Base-by-base conservation (phyloP, 2,888 invertebrate genomes). In the Pterobdella sp. region DNA sequence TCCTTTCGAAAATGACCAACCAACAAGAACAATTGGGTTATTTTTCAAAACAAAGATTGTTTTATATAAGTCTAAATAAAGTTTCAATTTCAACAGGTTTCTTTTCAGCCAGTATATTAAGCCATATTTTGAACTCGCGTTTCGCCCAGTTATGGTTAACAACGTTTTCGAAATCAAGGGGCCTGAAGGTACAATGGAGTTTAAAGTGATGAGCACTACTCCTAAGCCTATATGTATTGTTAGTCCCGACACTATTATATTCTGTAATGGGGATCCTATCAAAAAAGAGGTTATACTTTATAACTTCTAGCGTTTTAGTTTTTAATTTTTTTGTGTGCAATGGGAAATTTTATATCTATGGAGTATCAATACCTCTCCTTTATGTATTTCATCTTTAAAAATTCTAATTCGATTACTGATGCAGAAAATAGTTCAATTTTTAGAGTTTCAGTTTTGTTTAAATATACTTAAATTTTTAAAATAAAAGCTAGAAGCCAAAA, bases 141-240 rank as follows among this genome's bases (percentile, higher is more conserved):
- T 35, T 29, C 56, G 71, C 10, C 71, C 71, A 35, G 18, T 71
- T 18, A 56, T 56, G 63, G 26, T 63, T 10, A 56, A 56, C 0
- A 63, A 71, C 29, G 63, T 71, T 34, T 71, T 71, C 26, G 71
- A 56, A 14, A 31, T 71, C 26, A 63, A 71, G 18, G 34, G 63
- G 1, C 26, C 60, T 60, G 35, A 42, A 63, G 63, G 71, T 22
- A 10, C 36, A 18, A 36, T 71, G 26, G 71, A 71, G 34, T 71
- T 71, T 56, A 71, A 71, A 35, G 63, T 71, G 10, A 36, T 71
- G 4, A 56, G 56, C 29, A 71, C 63, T 3, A 34, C 32, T 35
- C 71, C 71, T 35, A 22, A 32, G 71, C 71, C 71, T 7, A 32
- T 56, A 14, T 71, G 71, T 63, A 63, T 71, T 3, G 71, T 71